A percentile compares a stretch with the other conserved stretches of the same genome.
These are phyloP conservation scores for Hassar affinis DNA, from an alignment of 2,113 vertebrate species.

Conservation along the genomic window DNA sequence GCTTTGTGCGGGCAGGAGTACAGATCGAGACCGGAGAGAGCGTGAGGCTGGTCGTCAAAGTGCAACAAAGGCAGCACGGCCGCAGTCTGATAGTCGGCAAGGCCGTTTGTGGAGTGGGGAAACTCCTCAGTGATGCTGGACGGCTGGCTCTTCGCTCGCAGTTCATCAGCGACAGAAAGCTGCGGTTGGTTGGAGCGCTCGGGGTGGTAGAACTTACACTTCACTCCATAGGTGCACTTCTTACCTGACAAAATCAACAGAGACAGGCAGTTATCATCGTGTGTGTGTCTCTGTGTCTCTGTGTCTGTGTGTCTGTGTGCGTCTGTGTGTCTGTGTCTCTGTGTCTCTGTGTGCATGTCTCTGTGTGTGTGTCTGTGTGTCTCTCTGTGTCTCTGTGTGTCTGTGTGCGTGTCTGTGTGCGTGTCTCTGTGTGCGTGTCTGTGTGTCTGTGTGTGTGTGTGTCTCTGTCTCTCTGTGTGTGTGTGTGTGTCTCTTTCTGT, in stretches of 20 bases:
- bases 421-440: too few species aligned
- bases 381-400: too few species aligned
- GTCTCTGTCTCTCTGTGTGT: too few species aligned
- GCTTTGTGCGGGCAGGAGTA: constrained; percentile 42
- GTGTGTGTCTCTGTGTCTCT: too few species aligned
- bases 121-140: constrained; percentile 38
- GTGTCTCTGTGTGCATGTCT: too few species aligned
- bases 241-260: constrained; percentile 70
- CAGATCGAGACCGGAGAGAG: constrained; percentile 39
- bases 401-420: too few species aligned
- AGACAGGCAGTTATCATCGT: neutral
- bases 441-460: too few species aligned
- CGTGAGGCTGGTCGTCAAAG: neutral
- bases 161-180: constrained; percentile 83
- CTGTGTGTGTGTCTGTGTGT: too few species aligned
- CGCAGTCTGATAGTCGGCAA: neutral
- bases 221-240: constrained; percentile 89
- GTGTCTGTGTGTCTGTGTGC: too few species aligned
- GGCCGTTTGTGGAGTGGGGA: neutral
- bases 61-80: neutral
- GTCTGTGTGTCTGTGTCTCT: too few species aligned
- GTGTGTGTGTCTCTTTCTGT: too few species aligned
- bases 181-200: constrained; percentile 77
- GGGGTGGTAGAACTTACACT: constrained; percentile 89
- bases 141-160: constrained; percentile 75